Conservation (phyloP, 2,797 vertebrate genomes). For the Lacerta viridis region DNA sequence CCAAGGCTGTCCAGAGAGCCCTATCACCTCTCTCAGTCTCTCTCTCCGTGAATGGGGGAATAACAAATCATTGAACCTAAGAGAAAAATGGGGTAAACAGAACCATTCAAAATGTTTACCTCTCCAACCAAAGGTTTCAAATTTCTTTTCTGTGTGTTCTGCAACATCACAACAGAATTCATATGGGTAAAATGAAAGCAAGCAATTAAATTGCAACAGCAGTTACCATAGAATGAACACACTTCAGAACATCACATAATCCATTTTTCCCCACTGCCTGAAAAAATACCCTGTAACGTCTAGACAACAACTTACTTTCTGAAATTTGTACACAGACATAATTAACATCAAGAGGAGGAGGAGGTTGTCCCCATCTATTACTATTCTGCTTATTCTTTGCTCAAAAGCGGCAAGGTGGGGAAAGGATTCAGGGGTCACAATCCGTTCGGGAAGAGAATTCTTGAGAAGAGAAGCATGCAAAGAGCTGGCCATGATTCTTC, state of each 20-base stretch:
- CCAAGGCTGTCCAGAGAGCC: background rate
- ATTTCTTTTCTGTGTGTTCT: slow-evolving; percentile 41
- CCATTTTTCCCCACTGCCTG: background rate
- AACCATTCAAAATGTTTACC: background rate
- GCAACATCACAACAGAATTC: slow-evolving; percentile 58
- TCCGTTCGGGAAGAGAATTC: too few relatives aligned
- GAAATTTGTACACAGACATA: background rate
- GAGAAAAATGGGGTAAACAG: slow-evolving; percentile 53
- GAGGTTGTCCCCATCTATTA: too few relatives aligned
- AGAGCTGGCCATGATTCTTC: background rate
- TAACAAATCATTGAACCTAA: slow-evolving; percentile 27
- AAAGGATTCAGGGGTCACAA: background rate
- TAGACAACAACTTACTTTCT: slow-evolving; percentile 40
- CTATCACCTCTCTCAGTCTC: background rate
- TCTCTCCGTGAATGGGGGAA: accelerated
- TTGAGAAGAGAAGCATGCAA: too few relatives aligned
- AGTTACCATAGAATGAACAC: slow-evolving; percentile 57
- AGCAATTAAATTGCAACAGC: slow-evolving; percentile 49
- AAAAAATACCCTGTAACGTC: slow-evolving; percentile 51
- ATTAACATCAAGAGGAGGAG: slow-evolving; percentile 34
- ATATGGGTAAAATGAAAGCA: slow-evolving; percentile 63
- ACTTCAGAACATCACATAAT: slow-evolving; percentile 13
- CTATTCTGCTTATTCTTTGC: background rate
- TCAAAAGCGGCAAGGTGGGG: too few relatives aligned
- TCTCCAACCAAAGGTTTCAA: slow-evolving; percentile 39